These are phyloP conservation scores for Hirtodrosophila confusa DNA, from an alignment of 2,888 invertebrate genomes.

Conservation along the genomic window DNA sequence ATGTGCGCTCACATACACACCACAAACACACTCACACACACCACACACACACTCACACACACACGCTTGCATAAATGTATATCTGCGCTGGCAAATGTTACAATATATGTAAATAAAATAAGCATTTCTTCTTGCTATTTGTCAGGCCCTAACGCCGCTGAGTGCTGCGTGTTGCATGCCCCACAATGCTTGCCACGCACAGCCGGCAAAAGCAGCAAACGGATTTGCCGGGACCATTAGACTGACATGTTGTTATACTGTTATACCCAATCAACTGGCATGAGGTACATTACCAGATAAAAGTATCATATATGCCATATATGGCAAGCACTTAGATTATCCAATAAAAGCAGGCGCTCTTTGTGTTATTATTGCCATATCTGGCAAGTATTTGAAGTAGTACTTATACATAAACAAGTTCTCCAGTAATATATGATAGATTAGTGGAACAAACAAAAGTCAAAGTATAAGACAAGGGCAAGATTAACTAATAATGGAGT, in stretches of 20 bases:
- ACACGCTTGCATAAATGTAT: constrained; percentile 18
- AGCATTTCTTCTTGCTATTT: constrained; percentile 64
- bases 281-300: not conserved
- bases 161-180: constrained; percentile 44
- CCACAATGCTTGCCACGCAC: constrained; percentile 45
- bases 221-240: constrained; percentile 31
- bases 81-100: constrained; percentile 54
- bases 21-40: constrained; percentile 6
- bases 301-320: not conserved
- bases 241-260: constrained; percentile 6
- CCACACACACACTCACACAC: constrained; percentile 13
- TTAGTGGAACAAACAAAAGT: too few relatives aligned
- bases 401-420: too few relatives aligned
- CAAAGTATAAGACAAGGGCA: too few relatives aligned
- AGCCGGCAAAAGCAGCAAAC: constrained; percentile 21
- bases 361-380: too few relatives aligned
- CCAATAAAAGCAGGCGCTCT: too few relatives aligned
- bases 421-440: too few relatives aligned
- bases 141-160: constrained; percentile 39
- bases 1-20: constrained; percentile 48
- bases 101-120: constrained; percentile 77
- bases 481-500: too few relatives aligned
- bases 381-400: too few relatives aligned
- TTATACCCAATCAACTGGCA: constrained; percentile 7
- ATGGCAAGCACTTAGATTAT: not conserved